A percentile compares a stretch with the other conserved stretches of the same genome.
Conservation (phyloP, 2,797 vertebrate species). For the Crenichthys baileyi region DNA sequence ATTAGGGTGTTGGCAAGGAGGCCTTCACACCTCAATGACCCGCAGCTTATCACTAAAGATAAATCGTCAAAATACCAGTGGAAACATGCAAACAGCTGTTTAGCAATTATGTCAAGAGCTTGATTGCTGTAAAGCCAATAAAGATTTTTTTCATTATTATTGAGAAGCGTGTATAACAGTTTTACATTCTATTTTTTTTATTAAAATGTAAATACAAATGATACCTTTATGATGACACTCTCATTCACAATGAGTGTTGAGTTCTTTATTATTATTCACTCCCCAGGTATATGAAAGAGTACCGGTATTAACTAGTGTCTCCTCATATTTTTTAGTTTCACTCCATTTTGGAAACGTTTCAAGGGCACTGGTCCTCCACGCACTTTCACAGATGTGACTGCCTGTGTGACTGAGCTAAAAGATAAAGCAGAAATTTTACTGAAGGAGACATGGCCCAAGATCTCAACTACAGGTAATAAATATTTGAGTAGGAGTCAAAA, state of each 20-base stretch:
- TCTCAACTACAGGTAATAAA: constrained; percentile 21
- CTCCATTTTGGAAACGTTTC: constrained; percentile 5
- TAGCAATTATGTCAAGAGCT: background rate
- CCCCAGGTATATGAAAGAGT: background rate
- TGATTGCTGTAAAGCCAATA: background rate
- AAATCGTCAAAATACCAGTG: background rate
- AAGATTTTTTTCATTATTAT: background rate
- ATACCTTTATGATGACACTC: background rate
- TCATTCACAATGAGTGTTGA: background rate
- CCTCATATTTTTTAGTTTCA: constrained; percentile 15
- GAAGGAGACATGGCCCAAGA: constrained; percentile 28
- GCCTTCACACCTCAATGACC: background rate
- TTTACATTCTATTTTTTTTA: background rate
- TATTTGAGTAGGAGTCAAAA: background rate
- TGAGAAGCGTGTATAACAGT: background rate
- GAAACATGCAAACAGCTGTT: background rate
- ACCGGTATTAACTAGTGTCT: background rate
- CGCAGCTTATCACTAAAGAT: background rate
- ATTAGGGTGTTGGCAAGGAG: background rate
- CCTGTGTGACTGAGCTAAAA: constrained; percentile 30
- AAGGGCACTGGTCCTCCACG: background rate
- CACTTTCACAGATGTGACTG: constrained; percentile 19
- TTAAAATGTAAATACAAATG: background rate
- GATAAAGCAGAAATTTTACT: background rate
- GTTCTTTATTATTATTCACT: background rate